phyloP scores from a whole-genome alignment of 1,140 invertebrate genomes.

The Araneus ventricosus region DNA sequence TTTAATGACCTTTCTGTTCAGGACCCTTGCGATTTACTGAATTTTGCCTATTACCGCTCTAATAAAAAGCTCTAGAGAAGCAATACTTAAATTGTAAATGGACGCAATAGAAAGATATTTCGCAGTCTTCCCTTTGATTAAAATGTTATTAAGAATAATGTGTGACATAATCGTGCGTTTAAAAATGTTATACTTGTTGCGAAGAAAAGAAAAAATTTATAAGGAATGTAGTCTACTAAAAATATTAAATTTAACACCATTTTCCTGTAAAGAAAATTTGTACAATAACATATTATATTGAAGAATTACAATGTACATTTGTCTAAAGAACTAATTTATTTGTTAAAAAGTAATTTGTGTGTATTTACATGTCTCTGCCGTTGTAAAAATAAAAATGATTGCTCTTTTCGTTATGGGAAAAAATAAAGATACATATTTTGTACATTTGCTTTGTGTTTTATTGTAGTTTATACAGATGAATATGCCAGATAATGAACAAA shows the following conservation, averaged over 20 bases:
- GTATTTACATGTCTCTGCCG: constrained; percentile 65
- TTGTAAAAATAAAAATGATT: constrained; percentile 44
- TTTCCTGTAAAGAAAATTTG: constrained; percentile 24
- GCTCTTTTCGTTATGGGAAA: constrained; percentile 57
- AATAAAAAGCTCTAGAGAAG: not conserved
- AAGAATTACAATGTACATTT: constrained; percentile 65
- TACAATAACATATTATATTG: constrained; percentile 52
- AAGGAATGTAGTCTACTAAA: constrained; percentile 9
- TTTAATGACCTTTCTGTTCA: not conserved
- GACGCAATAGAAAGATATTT: not conserved
- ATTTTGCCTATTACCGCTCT: not conserved
- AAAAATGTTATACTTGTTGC: not conserved
- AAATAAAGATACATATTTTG: constrained; percentile 71
- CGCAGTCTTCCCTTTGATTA: constrained; percentile 21
- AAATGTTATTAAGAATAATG: not conserved
- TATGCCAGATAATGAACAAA: no score
- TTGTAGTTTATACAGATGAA: not conserved
- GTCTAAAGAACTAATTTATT: constrained; percentile 71
- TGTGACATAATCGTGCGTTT: not conserved
- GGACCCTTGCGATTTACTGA: not conserved
- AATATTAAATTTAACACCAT: constrained; percentile 3
- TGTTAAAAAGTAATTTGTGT: constrained; percentile 64
- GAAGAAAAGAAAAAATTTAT: not conserved
- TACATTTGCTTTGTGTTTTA: constrained; percentile 8
- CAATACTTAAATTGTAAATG: not conserved